Base-by-base conservation (phyloP, 1,140 invertebrate genomes). In the Trichoplusia ni region DNA sequence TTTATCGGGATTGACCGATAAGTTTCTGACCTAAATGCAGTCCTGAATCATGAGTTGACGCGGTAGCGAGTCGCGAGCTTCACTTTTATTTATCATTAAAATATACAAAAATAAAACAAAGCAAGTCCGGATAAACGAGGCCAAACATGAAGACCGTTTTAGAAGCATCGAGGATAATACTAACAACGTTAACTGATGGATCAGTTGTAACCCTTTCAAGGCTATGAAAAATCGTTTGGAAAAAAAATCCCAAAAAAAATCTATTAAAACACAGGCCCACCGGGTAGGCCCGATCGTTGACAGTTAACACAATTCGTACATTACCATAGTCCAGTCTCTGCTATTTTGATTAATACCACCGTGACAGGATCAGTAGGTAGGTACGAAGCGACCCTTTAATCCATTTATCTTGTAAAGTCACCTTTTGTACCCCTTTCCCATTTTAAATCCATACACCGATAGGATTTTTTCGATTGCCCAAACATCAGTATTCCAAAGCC, bases 241-340 rank as follows among this genome's bases (percentile, higher is more conserved):
- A 8, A 47, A 54, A 54, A 35, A 54, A 49, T n/a, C 16, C 18
- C 9, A 54, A 25, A 25, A 38, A 35, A 9, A 9, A 37, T 23
- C n/a, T 8, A 6, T 14, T 8, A 21, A 2, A 23, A 37, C 29
- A 25, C 33, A 8, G 16, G 16, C 2, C 5, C 33, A 11, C 11
- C 13, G 13, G 5, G 40, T 53, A 23, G 35, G 9, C 16, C 11
- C 13, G 23, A 29, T 14, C 27, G 42, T 25, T 61, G 53, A 69
- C 59, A 68, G 59, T 44, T 68, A 53, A 80, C 81, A 85, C 31
- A 67, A 75, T 80, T 82, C 74, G 60, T 79, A 77, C 80, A 82
- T 85, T 79, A 75, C 71, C 71, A 56, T 69, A 65, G 66, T 49
- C 60, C 64, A 61, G 69, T 56, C 19, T 58, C 37, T 29, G 44